Percentiles rank a stretch among this genome's conserved stretches.
Conservation (phyloP, 1,140 invertebrate genomes). For the Luehdorfia chinensis region DNA sequence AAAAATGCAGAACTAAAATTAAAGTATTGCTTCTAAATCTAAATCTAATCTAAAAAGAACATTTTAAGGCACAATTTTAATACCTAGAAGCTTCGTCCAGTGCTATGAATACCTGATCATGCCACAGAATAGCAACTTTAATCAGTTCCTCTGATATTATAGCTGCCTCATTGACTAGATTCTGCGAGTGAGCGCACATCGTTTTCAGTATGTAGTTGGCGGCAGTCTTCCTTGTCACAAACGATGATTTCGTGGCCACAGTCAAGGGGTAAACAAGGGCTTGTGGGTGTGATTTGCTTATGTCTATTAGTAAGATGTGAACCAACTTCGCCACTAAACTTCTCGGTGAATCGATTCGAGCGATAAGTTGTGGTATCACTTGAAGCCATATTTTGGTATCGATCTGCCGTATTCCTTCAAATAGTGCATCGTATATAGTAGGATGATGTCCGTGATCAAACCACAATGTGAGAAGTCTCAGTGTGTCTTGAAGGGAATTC, state of each 20-base stretch:
- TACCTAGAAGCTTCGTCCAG: conserved; percentile 8
- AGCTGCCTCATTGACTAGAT: conserved; percentile 94
- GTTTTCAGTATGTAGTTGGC: conserved; percentile 97
- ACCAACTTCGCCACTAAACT: conserved; percentile 93
- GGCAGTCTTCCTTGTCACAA: conserved; percentile 88
- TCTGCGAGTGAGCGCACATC: conserved; percentile 96
- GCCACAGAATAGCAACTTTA: conserved; percentile 98
- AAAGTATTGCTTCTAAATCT: too few relatives aligned
- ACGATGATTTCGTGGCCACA: conserved; percentile 97
- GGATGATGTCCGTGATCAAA: conserved; percentile 96
- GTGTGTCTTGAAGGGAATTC: conserved; percentile 98
- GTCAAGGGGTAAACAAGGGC: conserved; percentile 98
- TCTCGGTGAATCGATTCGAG: conserved; percentile 96
- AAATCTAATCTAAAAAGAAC: too few relatives aligned
- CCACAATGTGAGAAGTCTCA: conserved; percentile 95
- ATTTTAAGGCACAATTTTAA: too few relatives aligned
- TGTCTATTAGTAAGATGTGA: conserved; percentile 95
- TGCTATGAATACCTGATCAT: conserved; percentile 83
- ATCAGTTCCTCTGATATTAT: conserved; percentile 98
- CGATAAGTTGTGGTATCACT: conserved; percentile 99
- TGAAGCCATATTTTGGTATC: conserved; percentile 99
- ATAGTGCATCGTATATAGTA: conserved; percentile 95
- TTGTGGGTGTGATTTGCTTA: conserved; percentile 93
- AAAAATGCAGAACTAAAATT: too few relatives aligned
- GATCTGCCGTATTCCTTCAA: conserved; percentile 94